Conservation (phyloP, 2,113 vertebrate species). For the Microcebus ravelobensis region DNA sequence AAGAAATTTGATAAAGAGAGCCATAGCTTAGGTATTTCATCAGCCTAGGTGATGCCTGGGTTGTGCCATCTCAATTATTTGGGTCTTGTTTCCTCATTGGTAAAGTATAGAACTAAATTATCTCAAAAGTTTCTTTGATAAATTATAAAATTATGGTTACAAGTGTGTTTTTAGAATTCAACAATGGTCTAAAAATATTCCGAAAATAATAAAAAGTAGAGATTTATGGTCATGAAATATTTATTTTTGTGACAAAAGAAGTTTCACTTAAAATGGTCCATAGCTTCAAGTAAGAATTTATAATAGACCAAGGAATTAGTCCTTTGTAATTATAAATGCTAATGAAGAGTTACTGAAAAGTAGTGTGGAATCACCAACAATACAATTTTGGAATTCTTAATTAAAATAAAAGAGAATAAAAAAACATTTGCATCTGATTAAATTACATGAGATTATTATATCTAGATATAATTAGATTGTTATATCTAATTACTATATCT, state of each 20-base stretch:
- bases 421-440: background rate
- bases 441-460: background rate
- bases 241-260: background rate
- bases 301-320: background rate
- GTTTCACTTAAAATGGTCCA: background rate
- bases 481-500: no score
- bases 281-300: background rate
- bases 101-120: background rate
- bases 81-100: background rate
- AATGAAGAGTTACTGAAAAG: background rate
- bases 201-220: background rate
- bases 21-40: background rate
- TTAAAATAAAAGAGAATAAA: constrained; percentile 25
- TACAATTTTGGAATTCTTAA: background rate
- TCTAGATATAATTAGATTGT: no score
- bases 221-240: background rate
- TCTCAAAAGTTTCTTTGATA: background rate
- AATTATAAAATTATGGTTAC: background rate
- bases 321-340: background rate
- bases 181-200: background rate
- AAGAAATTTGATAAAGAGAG: background rate
- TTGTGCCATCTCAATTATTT: background rate
- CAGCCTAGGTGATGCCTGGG: background rate
- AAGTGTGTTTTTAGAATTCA: background rate
- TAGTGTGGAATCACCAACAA: background rate